phyloP scores from a whole-genome alignment of 2,797 vertebrate genomes.

The Dendrocincla fuliginosa region DNA sequence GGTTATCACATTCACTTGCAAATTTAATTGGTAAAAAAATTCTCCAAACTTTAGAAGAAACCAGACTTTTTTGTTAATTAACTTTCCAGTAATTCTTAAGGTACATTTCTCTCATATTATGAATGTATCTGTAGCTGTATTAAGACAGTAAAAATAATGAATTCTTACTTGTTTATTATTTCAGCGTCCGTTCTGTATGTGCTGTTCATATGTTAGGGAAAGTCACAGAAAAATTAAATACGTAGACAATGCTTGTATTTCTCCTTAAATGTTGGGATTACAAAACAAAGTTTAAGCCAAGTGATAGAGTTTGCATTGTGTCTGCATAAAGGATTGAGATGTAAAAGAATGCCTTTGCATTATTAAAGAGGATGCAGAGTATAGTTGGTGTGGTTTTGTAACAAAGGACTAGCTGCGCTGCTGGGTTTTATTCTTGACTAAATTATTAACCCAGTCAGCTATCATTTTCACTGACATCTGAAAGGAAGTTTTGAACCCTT shows the following conservation, averaged over 20 bases:
- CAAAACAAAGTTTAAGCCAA: neutral
- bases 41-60: neutral
- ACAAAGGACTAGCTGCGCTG: neutral
- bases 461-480: neutral
- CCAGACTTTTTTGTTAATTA: neutral
- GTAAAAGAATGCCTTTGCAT: neutral
- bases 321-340: neutral
- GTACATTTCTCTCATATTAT: neutral
- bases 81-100: neutral
- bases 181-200: neutral
- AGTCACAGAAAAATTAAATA: neutral
- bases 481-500: neutral
- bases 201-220: neutral
- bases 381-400: neutral
- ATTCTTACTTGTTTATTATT: neutral
- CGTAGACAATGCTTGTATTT: neutral
- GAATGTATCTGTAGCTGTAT: neutral
- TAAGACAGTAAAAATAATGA: neutral
- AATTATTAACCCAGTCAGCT: neutral
- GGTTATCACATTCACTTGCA: neutral
- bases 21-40: neutral
- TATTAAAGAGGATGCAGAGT: neutral
- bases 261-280: neutral
- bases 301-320: neutral
- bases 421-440: neutral